phyloP scores from a whole-genome alignment of 1,140 invertebrate species.

The Lepidurus couesii region DNA sequence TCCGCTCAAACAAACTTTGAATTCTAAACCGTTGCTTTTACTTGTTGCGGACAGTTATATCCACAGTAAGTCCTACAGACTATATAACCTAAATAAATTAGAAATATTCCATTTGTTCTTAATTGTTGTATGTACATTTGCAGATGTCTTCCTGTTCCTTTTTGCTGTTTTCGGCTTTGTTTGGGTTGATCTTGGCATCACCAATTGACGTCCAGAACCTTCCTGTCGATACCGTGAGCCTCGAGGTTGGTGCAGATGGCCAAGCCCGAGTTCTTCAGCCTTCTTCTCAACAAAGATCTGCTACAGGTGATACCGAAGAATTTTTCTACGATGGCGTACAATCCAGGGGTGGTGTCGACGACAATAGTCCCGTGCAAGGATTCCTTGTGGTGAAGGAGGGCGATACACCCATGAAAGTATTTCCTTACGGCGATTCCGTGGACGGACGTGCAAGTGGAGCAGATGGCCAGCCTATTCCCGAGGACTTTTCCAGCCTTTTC shows the following conservation, averaged over 20 bases:
- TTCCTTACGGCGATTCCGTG: not conserved
- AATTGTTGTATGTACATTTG: not conserved
- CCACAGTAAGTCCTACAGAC: not conserved
- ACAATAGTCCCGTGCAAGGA: not conserved
- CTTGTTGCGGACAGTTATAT: not conserved
- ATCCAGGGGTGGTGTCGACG: not conserved
- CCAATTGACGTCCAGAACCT: not conserved
- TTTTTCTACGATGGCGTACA: not conserved
- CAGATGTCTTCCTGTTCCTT: not conserved
- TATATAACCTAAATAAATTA: not conserved
- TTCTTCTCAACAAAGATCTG: not conserved
- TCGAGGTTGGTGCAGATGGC: not conserved
- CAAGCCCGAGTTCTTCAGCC: not conserved
- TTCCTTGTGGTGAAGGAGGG: slow-evolving; percentile 4
- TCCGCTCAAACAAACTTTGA: not conserved
- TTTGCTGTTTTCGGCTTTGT: not conserved
- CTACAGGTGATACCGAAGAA: not conserved
- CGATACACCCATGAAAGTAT: not conserved
- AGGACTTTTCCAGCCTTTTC: not conserved
- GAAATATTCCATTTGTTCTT: no score
- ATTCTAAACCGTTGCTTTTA: not conserved
- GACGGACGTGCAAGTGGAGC: not conserved
- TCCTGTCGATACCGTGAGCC: not conserved
- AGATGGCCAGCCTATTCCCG: not conserved
- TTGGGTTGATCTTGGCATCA: not conserved